A percentile compares a stretch with the other conserved stretches of the same genome.
phyloP scores from a whole-genome alignment of 2,113 vertebrate species.

The Triplophysa dalaica region DNA sequence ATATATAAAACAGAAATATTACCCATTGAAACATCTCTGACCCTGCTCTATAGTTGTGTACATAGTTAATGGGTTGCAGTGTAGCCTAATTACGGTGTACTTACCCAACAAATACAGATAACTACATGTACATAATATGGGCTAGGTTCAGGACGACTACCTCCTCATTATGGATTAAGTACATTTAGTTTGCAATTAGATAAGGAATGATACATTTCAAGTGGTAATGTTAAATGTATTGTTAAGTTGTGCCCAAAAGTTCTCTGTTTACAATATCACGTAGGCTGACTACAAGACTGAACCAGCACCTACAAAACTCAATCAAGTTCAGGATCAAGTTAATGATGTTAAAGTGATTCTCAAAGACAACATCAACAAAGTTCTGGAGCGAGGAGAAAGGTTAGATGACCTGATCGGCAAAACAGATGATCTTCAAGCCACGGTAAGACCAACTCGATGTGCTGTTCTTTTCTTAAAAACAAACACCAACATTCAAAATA shows the following conservation, averaged over 20 bases:
- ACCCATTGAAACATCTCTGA: too few relatives aligned
- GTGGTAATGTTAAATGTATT: not conserved
- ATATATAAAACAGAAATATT: too few relatives aligned
- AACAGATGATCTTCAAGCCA: constrained; percentile 73
- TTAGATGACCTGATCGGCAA: constrained; percentile 73
- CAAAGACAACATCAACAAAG: constrained; percentile 81
- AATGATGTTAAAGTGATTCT: constrained; percentile 82
- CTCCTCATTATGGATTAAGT: too few relatives aligned
- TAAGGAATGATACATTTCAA: too few relatives aligned
- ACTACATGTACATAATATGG: too few relatives aligned
- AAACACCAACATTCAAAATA: not conserved
- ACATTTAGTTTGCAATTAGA: too few relatives aligned
- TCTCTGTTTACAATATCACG: not conserved
- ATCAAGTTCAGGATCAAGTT: constrained; percentile 75
- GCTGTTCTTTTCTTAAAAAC: not conserved
- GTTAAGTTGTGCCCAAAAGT: not conserved
- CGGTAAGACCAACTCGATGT: constrained; percentile 59
- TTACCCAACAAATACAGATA: too few relatives aligned
- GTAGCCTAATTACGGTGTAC: too few relatives aligned
- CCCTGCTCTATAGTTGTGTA: too few relatives aligned
- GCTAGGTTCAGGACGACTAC: too few relatives aligned
- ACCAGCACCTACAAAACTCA: constrained; percentile 60
- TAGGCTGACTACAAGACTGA: constrained; percentile 66
- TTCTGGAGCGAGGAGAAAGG: constrained; percentile 78
- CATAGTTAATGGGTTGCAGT: too few relatives aligned